These are phyloP conservation scores for Griposia aprilina DNA, from an alignment of 2,888 invertebrate genomes.

Conservation along the genomic window DNA sequence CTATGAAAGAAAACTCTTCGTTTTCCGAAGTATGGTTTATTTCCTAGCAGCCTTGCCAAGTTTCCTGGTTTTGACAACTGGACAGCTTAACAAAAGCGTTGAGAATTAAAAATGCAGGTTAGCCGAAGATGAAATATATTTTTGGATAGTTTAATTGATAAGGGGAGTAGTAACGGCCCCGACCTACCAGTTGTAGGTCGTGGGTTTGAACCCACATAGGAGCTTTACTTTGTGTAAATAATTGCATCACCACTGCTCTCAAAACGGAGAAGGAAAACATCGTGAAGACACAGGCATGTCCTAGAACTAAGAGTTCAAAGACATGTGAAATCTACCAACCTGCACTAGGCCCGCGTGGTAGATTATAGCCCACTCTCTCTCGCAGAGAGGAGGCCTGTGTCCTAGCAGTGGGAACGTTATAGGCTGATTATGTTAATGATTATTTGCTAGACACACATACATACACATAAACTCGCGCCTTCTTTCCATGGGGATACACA, in stretches of 20 bases:
- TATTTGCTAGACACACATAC: neutral
- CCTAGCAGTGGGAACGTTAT: neutral
- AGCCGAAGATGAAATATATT: neutral
- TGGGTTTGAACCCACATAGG: neutral
- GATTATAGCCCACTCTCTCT: neutral
- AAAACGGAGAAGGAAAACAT: neutral
- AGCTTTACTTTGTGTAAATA: neutral
- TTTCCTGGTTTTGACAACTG: slow-evolving; percentile 45
- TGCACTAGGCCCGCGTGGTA: neutral
- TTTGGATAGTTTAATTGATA: neutral
- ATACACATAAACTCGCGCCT: neutral
- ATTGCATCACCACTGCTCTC: neutral
- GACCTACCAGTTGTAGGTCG: neutral
- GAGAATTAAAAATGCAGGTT: slow-evolving; percentile 20
- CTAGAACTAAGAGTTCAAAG: neutral
- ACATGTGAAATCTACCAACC: neutral
- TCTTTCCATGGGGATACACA: neutral
- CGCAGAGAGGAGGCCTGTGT: neutral
- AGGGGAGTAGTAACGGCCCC: neutral
- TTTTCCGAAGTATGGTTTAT: slow-evolving; percentile 26
- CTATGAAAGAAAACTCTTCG: slow-evolving; percentile 3
- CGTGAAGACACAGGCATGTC: neutral
- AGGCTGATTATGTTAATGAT: neutral
- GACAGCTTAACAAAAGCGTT: slow-evolving; percentile 13
- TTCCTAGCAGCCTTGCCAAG: slow-evolving; percentile 46